Base-by-base conservation (phyloP, 2,888 invertebrate species). In the Agrotis ipsilon region DNA sequence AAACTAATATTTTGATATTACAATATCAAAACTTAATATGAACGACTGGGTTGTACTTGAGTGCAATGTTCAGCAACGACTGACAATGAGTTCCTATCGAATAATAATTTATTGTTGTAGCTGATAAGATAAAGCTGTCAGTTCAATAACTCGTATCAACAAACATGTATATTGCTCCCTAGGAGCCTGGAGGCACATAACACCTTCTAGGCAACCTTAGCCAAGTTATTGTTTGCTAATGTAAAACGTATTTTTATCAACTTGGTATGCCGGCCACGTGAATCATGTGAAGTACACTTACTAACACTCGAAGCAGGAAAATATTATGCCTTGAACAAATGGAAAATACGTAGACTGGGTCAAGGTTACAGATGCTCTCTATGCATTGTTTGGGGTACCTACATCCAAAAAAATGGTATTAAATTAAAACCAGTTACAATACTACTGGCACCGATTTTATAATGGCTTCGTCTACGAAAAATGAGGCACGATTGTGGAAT, bases 51-150 rank as follows among this genome's bases (percentile, higher is more conserved):
- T 48, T 65, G 86, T 82, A 68, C 80, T 74, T 83, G 80, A 82
- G 81, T 81, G 76, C 84, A 82, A 76, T 81, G 86, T 72, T 78
- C 77, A 77, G 70, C 75, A 78, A 84, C 85, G 82, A 91, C 90
- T 91, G 89, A 77, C 85, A 72, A 68, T 80, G 62, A 88, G 86
- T 81, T 87, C 80, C 76, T 77, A 83, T 86, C 84, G 88, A 90
- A 91, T 89, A 90, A 92, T 89, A 90, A 88, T 91, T 82, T 91
- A 91, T 90, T 92, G 92, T 91, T 88, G 86, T 78, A 83, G 84
- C 81, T 87, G 94, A 95, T 95, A 95, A 95, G 94, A 94, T 95
- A 94, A 89, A 80, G 80, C 76, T 78, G 88, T 89, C 89, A 90
- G 92, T 94, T 94, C 93, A 94, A 93, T 94, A 94, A 92, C 93